Evolutionary conservation across 2,888 invertebrate genomes (phyloP).

Genomic region (Drosophila niveifrons): DNA sequence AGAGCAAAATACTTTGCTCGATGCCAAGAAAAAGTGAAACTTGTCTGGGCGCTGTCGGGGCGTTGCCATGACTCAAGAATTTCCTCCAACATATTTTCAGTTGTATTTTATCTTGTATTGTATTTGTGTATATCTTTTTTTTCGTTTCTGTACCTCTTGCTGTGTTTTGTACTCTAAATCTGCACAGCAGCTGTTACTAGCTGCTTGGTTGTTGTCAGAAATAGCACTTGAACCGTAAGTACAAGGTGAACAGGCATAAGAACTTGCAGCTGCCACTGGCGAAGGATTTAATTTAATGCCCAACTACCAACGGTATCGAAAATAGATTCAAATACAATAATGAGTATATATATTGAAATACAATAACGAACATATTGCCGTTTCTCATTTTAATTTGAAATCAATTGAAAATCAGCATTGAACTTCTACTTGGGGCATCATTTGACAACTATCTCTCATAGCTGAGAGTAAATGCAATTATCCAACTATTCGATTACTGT

Average conservation of each 20-base stretch:
- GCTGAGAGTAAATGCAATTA: not conserved
- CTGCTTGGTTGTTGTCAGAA: conserved; percentile 14
- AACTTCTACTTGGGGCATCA: not conserved
- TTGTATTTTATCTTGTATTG: conserved; percentile 33
- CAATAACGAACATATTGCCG: not conserved
- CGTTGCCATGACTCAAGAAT: conserved; percentile 76
- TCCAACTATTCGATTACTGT: not conserved
- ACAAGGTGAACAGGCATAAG: conserved; percentile 29
- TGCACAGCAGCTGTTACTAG: conserved; percentile 37
- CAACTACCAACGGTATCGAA: not conserved
- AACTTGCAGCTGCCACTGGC: conserved; percentile 11
- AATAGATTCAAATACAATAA: not conserved
- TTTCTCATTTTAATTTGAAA: not conserved
- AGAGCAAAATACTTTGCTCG: conserved; percentile 59
- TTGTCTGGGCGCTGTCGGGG: conserved; percentile 65
- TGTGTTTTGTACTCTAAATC: conserved; percentile 11
- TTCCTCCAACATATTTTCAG: conserved; percentile 61
- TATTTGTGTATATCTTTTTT: conserved; percentile 2
- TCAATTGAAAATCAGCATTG: not conserved
- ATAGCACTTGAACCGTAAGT: conserved; percentile 21
- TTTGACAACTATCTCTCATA: not conserved
- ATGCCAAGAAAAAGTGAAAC: conserved; percentile 68
- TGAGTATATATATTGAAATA: not conserved
- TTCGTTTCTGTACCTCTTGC: not conserved
- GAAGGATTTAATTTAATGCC: conserved; percentile 16